Base-by-base conservation (phyloP, 2,797 vertebrate species). In the Betta splendens region DNA sequence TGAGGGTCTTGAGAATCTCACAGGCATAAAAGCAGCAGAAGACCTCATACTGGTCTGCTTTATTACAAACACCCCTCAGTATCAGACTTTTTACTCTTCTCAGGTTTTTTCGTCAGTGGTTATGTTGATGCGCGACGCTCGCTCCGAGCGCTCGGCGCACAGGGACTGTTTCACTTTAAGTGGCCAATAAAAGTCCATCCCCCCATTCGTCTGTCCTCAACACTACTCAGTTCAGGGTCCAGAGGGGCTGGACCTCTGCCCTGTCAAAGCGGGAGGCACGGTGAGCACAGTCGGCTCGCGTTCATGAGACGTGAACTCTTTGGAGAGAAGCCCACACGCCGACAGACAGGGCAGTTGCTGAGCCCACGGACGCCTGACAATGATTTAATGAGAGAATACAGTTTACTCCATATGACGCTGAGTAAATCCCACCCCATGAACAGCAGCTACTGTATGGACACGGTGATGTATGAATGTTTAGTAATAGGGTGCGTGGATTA, bases 1-100 rank as follows among this genome's bases (percentile, higher is more conserved):
- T 21, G 53, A 67, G 53, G n/a, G 77, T 66, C 61, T 76, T 75
- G 52, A 73, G 51, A 56, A 72, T 56, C 26, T 80, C 8, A 26
- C 23, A 37, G 28, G 54, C 33, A 44, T 26, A 15, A 59, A 44
- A 68, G 56, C 43, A 33, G 9, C 45, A 54, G 32, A 48, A 52
- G 58, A 39, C 47, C 47, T 58, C 59, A 25, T 42, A 57, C 69
- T n/a, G n/a, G n/a, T n/a, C 43, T 33, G 54, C 49, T 28, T 17
- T 48, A 23, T 29, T 28, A 55, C n/a, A 51, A 57, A 42, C 31
- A 38, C n/a, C n/a, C n/a, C n/a, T n/a, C n/a, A n/a, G n/a, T n/a
- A n/a, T n/a, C n/a, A n/a, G n/a, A n/a, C n/a, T n/a, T n/a, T n/a
- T n/a, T n/a, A n/a, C n/a, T n/a, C n/a, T n/a, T n/a, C n/a, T n/a